Evolutionary conservation across 2,888 invertebrate genomes (phyloP), one percentile per base, ranked within the genome.

Genomic region (Teleiodes luculella): DNA sequence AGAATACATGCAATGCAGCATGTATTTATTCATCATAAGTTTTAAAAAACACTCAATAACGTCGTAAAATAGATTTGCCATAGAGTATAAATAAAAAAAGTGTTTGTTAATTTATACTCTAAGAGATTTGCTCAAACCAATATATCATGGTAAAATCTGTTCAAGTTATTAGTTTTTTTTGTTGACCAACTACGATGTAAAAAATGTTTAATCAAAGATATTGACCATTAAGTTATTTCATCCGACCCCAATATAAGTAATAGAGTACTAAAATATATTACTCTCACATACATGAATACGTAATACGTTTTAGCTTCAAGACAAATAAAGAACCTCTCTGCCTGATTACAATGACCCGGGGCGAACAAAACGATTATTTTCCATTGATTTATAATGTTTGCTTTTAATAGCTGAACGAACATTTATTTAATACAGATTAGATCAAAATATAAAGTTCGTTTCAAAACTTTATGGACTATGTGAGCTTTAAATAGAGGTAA

Each of bases 301-400:
- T 65, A 64, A 64, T 67, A 66, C 61, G 67, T 65, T 72, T 69
- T 69, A 71, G 72, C 70, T 70, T 67, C 56, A 65, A 72, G 66
- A 69, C 74, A 78, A 76, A 78, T 76, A 76, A 75, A 80, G 74
- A 77, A 70, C 62, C 66, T 68, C 71, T 59, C 62, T 59, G 72
- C 67, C 74, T 83, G 85, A 86, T 86, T 85, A 85, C 78, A 80
- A 77, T 82, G 79, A 82, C 85, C 84, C 66, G 76, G 60, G 85
- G 86, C 86, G 71, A 81, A 84, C 83, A 84, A 82, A 83, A 78
- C 81, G 78, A 81, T 83, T 82, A 81, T 84, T 83, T 78, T 76
- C 64, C 67, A 78, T 73, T 81, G 82, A 82, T 82, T 81, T 81
- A 82, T 81, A 80, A 77, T 80, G 79, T 82, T 81, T 80, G 78